These are phyloP conservation scores for Pygoscelis adeliae DNA, from an alignment of 2,113 vertebrate genomes.

Conservation along the genomic window DNA sequence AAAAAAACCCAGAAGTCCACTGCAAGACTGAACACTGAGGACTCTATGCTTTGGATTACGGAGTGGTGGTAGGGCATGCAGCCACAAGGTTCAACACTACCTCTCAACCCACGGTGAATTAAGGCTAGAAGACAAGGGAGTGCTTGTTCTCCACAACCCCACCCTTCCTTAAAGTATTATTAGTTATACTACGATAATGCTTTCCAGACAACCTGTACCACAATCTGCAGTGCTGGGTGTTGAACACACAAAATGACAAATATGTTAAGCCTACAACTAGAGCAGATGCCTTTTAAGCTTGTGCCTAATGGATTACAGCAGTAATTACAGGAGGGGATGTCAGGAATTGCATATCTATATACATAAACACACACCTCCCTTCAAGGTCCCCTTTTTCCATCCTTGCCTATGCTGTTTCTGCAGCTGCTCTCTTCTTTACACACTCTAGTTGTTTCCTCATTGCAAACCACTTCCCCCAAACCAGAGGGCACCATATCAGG, in stretches of 20 bases:
- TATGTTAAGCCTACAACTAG: rapidly evolving
- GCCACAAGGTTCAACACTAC: neutral
- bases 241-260: neutral
- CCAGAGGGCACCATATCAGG: neutral
- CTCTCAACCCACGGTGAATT: neutral
- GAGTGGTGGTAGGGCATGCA: rapidly evolving
- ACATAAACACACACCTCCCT: neutral
- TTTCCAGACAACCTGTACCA: neutral
- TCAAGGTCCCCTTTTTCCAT: neutral
- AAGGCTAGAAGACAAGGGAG: neutral
- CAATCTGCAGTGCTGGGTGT: neutral
- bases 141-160: too few species aligned
- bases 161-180: rapidly evolving
- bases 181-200: rapidly evolving
- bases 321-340: neutral
- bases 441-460: neutral
- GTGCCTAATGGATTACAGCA: neutral
- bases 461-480: neutral
- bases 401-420: neutral
- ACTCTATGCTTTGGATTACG: rapidly evolving
- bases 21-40: too few species aligned
- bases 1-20: neutral
- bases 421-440: neutral
- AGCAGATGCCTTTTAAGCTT: neutral
- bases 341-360: neutral